A percentile compares a stretch with the other conserved stretches of the same genome.
Evolutionary conservation across 2,113 vertebrate genomes (phyloP).

Genomic region (Rhabdornis inornatus): DNA sequence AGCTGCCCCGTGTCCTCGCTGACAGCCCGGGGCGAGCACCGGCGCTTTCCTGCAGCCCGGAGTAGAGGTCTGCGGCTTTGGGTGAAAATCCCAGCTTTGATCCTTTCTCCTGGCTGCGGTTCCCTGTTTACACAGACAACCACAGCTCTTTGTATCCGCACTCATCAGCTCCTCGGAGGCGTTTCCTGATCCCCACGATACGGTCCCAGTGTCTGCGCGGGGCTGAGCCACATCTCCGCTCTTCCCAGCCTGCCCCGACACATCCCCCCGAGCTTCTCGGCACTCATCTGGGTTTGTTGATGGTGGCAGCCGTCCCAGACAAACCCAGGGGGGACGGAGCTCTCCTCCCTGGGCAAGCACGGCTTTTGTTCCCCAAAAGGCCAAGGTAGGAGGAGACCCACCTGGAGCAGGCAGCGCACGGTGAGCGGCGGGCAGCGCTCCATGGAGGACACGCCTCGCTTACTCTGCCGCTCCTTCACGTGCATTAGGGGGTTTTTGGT

Average conservation of each 20-base stretch:
- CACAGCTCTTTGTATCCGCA: not conserved
- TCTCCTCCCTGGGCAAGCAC: not conserved
- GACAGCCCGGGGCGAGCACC: not conserved
- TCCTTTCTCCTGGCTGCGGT: not conserved
- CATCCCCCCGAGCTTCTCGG: not conserved
- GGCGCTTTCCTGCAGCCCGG: not conserved
- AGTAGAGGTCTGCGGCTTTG: not conserved
- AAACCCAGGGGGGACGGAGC: not conserved
- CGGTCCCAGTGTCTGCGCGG: not conserved
- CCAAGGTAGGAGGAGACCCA: not conserved
- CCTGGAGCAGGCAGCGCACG: not conserved
- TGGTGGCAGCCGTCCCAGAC: conserved; percentile 29
- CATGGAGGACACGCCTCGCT: not conserved
- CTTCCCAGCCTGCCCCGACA: conserved; percentile 10
- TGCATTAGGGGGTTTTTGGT: not conserved
- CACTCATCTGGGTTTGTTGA: conserved; percentile 6
- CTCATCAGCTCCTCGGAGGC: conserved; percentile 22
- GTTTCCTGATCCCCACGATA: not conserved
- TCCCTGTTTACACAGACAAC: conserved; percentile 43
- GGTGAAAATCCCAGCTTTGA: not conserved
- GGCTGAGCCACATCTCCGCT: not conserved
- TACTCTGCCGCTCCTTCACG: conserved; percentile 16
- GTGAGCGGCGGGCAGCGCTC: not conserved
- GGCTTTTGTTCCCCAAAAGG: conserved; percentile 8
- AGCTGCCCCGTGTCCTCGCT: not conserved